A percentile compares a stretch with the other conserved stretches of the same genome.
phyloP scores from a whole-genome alignment of 2,888 invertebrate species.

The Pammene aurita region DNA sequence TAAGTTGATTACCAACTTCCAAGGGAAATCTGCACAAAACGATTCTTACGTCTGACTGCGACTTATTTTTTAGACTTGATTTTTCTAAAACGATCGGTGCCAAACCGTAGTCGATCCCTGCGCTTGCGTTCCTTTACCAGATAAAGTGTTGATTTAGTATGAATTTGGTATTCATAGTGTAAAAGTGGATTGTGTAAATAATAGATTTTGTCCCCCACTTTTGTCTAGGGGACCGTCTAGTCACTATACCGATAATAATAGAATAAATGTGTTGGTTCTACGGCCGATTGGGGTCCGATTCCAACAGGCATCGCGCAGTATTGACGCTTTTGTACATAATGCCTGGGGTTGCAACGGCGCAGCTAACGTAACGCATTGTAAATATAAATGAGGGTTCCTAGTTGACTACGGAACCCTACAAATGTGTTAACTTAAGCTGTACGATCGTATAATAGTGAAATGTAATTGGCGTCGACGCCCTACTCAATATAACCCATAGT shows the following conservation, averaged over 20 bases:
- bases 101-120: slow-evolving; percentile 52
- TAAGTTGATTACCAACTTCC: slow-evolving; percentile 72
- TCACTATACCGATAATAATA: slow-evolving; percentile 68
- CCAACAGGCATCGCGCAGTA: slow-evolving; percentile 38
- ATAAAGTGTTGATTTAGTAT: slow-evolving; percentile 68
- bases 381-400: slow-evolving; percentile 2
- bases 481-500: slow-evolving; percentile 57
- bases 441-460: slow-evolving; percentile 65
- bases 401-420: no score
- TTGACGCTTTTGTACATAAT: slow-evolving; percentile 31
- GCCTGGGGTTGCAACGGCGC: slow-evolving; percentile 5
- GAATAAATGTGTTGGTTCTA: slow-evolving; percentile 46
- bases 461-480: slow-evolving; percentile 60
- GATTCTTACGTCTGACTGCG: slow-evolving; percentile 54
- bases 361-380: slow-evolving; percentile 27
- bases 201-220: slow-evolving; percentile 58
- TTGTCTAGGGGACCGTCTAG: slow-evolving; percentile 67
- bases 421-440: slow-evolving; percentile 26
- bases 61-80: slow-evolving; percentile 68
- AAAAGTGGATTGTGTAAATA: slow-evolving; percentile 71
- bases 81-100: slow-evolving; percentile 58
- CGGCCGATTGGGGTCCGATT: slow-evolving; percentile 47
- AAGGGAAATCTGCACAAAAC: slow-evolving; percentile 74
- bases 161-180: slow-evolving; percentile 72
- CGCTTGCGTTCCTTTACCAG: slow-evolving; percentile 59